Evolutionary conservation across 2,888 invertebrate species (phyloP), one percentile per base, ranked within the genome.

Genomic region (Pseudolycoriella hygida): DNA sequence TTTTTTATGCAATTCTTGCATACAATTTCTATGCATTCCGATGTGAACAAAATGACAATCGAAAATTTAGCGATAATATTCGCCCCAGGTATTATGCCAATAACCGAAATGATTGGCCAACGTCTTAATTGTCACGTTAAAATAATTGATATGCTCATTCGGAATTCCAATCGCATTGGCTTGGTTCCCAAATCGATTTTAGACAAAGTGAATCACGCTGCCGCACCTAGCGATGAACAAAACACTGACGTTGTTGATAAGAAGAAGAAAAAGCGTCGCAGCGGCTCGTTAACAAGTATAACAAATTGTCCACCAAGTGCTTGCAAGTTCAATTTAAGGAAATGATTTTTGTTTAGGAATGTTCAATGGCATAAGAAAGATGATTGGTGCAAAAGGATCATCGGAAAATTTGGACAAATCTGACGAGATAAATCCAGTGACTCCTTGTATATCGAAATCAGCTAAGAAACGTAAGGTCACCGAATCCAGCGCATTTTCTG

Each of bases 251-350:
- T 17, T 18, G 60, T 67, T 49, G 68, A 69, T 47, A 73, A 75
- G 53, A 72, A 70, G 57, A 77, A 79, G 59, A 86, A 85, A 62
- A 84, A 86, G 63, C 71, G 87, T 57, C 72, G 85, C 54, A 86
- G 88, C 71, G 87, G 87, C 54, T 88, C 88, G 53, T 70, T 88
- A 52, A 87, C 86, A 66, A 74, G 88, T 85, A 72, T 71, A 71
- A 60, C 43, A 40, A 18, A 3, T 32, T 18, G 18, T 17, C 17
- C 4, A 40, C 4, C 6, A 18, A 8, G 32, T 19, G 52, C 47
- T 10, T 30, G 30, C 30, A 30, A 30, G 11, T 10, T 10, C 11
- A 10, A 30, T 11, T 25, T 25, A 8, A 4, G 4, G 25, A 25
- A 6, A 8, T 25, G 8, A 25, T 6, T 50, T 50, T 48, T 44